A percentile compares a stretch with the other conserved stretches of the same genome.
phyloP scores from a whole-genome alignment of 92 coral and sea anemone species.

The Palythoa caribaeorum region DNA sequence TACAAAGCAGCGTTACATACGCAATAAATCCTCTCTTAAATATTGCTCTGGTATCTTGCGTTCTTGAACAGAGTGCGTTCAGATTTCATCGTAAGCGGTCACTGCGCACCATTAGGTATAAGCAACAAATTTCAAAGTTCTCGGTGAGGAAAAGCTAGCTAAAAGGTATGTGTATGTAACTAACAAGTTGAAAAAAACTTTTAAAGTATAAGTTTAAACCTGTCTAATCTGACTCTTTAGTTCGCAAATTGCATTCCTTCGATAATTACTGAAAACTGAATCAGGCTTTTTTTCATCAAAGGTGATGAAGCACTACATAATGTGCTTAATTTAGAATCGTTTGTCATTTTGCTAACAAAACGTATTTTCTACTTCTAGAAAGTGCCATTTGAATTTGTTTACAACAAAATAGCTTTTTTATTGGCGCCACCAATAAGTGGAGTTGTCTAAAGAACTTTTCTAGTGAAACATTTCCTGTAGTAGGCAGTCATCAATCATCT shows the following conservation, averaged over 20 bases:
- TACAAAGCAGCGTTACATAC: not conserved
- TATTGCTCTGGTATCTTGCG: conserved; percentile 23
- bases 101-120: not conserved
- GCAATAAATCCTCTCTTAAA: not conserved
- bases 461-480: conserved; percentile 33
- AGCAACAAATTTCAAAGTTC: not conserved
- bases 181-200: not conserved
- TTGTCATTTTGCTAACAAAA: conserved; percentile 11
- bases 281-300: not conserved
- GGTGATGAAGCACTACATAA: not conserved
- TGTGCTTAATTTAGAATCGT: not conserved
- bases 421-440: conserved; percentile 44
- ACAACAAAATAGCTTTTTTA: conserved; percentile 17
- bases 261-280: not conserved
- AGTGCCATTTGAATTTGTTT: conserved; percentile 29
- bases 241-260: not conserved
- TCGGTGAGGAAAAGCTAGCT: not conserved
- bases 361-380: conserved; percentile 27
- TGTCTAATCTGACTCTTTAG: not conserved
- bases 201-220: not conserved
- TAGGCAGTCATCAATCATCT: conserved; percentile 18
- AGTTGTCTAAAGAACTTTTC: conserved; percentile 23
- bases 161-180: not conserved
- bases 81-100: not conserved
- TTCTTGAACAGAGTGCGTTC: not conserved